Evolutionary conservation across 2,888 invertebrate species (phyloP).

Genomic region (Norana najaformis): DNA sequence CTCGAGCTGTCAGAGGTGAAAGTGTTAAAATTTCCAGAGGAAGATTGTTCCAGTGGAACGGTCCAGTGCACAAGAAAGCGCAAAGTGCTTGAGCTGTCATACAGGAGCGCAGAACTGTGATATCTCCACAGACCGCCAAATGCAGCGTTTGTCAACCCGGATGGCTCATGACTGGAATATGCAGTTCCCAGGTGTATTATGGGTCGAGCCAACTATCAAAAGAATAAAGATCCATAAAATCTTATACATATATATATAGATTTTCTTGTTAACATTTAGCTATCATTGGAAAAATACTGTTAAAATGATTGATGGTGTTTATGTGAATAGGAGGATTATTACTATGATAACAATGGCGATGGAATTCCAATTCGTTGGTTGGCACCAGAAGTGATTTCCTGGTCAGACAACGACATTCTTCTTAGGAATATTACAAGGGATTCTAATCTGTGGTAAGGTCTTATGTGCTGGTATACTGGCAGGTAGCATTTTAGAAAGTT

Average conservation of each 20-base stretch:
- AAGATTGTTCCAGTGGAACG: no score
- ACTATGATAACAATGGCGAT: constrained; percentile 68
- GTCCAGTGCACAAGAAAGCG: no score
- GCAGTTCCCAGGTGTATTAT: no score
- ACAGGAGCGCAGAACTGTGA: no score
- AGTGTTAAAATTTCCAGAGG: no score
- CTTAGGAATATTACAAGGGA: constrained; percentile 68
- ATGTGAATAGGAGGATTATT: constrained; percentile 70
- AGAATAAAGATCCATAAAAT: background rate
- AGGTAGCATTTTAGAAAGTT: background rate
- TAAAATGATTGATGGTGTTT: background rate
- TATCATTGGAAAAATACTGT: background rate
- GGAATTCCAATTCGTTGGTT: constrained; percentile 76
- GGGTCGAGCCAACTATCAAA: no score
- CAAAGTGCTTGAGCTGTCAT: no score
- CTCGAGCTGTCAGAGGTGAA: no score
- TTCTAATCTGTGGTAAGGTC: constrained; percentile 75
- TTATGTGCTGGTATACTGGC: background rate
- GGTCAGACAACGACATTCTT: constrained; percentile 68
- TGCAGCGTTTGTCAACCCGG: no score
- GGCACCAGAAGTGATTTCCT: constrained; percentile 70
- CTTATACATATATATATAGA: background rate
- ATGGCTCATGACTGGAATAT: no score
- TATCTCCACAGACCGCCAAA: no score
- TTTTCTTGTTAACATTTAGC: background rate